phyloP scores from a whole-genome alignment of 2,888 invertebrate genomes.

The Drosophila melanosoma region DNA sequence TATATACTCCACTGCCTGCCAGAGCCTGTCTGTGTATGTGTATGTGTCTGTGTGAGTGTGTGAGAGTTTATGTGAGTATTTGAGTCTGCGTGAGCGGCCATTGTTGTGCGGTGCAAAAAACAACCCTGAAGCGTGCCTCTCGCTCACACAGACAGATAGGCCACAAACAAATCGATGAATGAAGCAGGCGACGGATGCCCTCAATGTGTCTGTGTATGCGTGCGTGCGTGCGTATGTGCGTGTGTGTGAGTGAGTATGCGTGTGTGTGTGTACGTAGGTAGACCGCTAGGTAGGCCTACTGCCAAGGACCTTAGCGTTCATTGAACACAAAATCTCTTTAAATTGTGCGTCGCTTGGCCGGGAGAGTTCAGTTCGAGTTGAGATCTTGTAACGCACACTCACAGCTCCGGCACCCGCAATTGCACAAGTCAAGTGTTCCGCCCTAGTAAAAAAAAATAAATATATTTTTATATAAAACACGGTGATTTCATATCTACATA shows the following conservation, averaged over 20 bases:
- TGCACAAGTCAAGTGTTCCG: slow-evolving; percentile 48
- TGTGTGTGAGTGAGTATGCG: slow-evolving; percentile 20
- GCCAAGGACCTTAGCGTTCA: slow-evolving; percentile 56
- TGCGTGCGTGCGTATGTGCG: slow-evolving; percentile 4
- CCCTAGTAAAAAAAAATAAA: slow-evolving; percentile 25
- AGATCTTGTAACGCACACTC: slow-evolving; percentile 80
- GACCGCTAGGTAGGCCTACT: slow-evolving; percentile 62
- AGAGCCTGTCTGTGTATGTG: not conserved
- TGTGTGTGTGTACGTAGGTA: slow-evolving; percentile 48
- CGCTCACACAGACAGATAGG: slow-evolving; percentile 71
- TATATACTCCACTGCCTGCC: slow-evolving; percentile 57
- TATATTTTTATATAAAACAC: not conserved
- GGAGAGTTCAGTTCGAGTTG: slow-evolving; percentile 80
- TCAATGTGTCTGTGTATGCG: slow-evolving; percentile 21
- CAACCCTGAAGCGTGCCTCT: slow-evolving; percentile 70
- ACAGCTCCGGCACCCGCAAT: slow-evolving; percentile 44
- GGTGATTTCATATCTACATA: slow-evolving; percentile 19
- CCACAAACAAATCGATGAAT: slow-evolving; percentile 76
- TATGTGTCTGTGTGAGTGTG: slow-evolving; percentile 19
- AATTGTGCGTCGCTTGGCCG: slow-evolving; percentile 67
- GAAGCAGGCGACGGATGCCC: slow-evolving; percentile 55
- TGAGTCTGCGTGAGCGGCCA: slow-evolving; percentile 72
- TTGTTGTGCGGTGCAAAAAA: slow-evolving; percentile 76
- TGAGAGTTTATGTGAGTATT: slow-evolving; percentile 35
- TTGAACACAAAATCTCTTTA: slow-evolving; percentile 70